These are phyloP conservation scores for Lagocephalus sceleratus DNA, from an alignment of 2,797 vertebrate species.

Conservation along the genomic window DNA sequence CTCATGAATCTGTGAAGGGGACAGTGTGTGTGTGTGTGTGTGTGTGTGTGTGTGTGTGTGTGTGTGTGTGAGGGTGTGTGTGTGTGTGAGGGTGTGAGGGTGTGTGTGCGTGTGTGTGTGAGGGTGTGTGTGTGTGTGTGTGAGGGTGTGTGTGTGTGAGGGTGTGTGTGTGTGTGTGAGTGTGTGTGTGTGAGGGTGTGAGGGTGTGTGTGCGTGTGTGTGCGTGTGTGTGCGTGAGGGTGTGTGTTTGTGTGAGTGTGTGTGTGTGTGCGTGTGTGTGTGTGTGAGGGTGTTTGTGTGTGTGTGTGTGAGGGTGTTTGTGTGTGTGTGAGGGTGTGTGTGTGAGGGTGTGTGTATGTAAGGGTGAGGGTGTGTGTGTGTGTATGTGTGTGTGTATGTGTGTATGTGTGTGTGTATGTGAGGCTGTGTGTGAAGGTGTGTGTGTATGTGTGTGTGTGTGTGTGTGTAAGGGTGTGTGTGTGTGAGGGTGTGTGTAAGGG, in stretches of 20 bases:
- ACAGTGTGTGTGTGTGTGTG: neutral
- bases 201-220: neutral
- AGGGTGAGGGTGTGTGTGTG: conserved; percentile 10
- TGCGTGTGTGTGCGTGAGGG: conserved; percentile 2
- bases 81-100: too few species aligned
- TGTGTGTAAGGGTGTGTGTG: neutral
- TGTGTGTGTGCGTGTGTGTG: conserved; percentile 7
- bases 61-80: neutral
- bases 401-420: conserved; percentile 9
- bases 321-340: neutral
- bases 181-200: neutral
- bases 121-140: neutral
- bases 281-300: neutral
- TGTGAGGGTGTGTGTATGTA: too few species aligned
- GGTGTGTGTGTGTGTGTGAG: conserved; percentile 2
- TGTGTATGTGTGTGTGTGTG: conserved; percentile 8
- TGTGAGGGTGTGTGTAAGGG: conserved; percentile 8
- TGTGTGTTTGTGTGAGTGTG: too few species aligned
- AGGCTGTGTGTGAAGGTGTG: neutral
- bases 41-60: conserved; percentile 7
- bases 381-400: neutral
- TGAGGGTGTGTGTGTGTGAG: neutral
- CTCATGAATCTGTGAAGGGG: conserved; percentile 44
- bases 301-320: conserved; percentile 10
- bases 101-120: neutral